Evolutionary conservation across 53 echinoderm and acorn worm species (phyloP).

Genomic region (Echinarachnius parma): DNA sequence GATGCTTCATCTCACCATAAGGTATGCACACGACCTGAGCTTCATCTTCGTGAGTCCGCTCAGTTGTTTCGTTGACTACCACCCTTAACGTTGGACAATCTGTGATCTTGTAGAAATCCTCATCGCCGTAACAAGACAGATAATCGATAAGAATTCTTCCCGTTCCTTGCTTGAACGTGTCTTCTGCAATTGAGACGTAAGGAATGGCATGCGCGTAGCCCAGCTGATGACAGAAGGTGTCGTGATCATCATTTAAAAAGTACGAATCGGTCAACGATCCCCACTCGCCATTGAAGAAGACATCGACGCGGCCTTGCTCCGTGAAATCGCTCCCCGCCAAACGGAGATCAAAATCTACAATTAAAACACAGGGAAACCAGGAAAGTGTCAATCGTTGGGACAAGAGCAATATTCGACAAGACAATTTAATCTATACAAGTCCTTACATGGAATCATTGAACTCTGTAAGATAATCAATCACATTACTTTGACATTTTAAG

Average conservation of each 20-base stretch:
- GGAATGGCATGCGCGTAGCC: not conserved
- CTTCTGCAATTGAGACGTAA: not conserved
- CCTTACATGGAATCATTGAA: too few species aligned
- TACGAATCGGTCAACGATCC: not conserved
- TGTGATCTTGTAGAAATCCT: not conserved
- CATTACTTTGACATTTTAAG: not conserved
- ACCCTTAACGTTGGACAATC: too few species aligned
- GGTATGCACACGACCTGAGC: not conserved
- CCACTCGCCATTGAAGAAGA: slow-evolving; percentile 23
- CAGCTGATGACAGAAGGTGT: not conserved
- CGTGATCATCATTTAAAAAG: not conserved
- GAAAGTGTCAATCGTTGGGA: not conserved
- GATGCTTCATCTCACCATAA: not conserved
- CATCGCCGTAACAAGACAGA: too few species aligned
- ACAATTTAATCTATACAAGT: too few species aligned
- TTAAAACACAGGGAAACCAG: not conserved
- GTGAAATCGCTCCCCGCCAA: slow-evolving; percentile 15
- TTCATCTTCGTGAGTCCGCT: not conserved
- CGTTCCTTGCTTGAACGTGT: too few species aligned
- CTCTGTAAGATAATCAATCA: not conserved
- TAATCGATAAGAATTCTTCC: too few species aligned
- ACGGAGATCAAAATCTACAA: slow-evolving; percentile 15
- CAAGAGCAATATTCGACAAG: too few species aligned
- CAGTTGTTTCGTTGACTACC: not conserved
- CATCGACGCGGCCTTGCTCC: slow-evolving; percentile 33